These are phyloP conservation scores for Oncorhynchus mykiss DNA, from an alignment of 2,113 vertebrate genomes.

Conservation along the genomic window DNA sequence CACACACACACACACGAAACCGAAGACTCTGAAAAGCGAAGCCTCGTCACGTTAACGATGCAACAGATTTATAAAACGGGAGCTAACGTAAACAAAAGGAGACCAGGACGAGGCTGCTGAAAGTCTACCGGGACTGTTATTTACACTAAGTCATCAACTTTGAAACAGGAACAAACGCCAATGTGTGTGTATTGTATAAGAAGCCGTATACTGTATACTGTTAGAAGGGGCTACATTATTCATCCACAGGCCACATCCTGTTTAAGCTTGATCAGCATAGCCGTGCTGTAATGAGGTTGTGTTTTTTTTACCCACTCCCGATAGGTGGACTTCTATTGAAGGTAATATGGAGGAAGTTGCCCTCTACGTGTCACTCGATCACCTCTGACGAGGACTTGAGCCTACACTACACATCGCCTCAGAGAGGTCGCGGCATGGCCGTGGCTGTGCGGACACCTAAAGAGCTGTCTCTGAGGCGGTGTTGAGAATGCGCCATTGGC, in stretches of 20 bases:
- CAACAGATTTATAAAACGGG: conserved; percentile 29
- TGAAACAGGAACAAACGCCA: conserved; percentile 24
- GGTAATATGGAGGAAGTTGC: not conserved
- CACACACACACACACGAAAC: not conserved
- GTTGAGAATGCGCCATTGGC: too few species aligned
- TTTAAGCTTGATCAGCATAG: conserved; percentile 40
- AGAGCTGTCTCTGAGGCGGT: too few species aligned
- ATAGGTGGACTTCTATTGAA: not conserved
- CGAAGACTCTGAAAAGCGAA: conserved; percentile 25
- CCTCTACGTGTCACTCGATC: not conserved
- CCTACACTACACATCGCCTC: too few species aligned
- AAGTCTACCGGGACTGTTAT: conserved; percentile 41
- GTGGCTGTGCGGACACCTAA: too few species aligned
- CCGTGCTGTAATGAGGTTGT: conserved; percentile 38
- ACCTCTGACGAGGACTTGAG: too few species aligned
- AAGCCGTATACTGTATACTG: not conserved
- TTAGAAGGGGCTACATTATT: conserved; percentile 5
- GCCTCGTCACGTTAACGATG: conserved; percentile 45
- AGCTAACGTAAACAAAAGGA: conserved; percentile 36
- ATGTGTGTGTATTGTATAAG: not conserved
- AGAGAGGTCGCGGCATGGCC: too few species aligned
- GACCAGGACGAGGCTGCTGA: not conserved
- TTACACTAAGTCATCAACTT: conserved; percentile 41
- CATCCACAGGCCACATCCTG: conserved; percentile 5
- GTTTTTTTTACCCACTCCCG: not conserved